A percentile compares a stretch with the other conserved stretches of the same genome.
Conservation (phyloP, 1,140 invertebrate species). For the Sarcophaga peregrina region DNA sequence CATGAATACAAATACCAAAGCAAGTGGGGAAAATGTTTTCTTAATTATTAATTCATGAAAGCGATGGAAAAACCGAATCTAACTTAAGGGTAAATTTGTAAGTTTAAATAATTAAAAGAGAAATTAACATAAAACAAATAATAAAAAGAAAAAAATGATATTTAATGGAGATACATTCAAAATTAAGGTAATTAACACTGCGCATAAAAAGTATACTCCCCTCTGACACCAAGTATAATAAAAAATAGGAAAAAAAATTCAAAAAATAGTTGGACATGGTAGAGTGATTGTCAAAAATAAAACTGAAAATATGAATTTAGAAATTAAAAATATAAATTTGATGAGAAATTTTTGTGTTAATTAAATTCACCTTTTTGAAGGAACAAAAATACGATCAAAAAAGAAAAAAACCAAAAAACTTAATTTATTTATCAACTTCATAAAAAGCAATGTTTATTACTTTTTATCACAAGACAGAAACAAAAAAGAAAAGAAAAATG, state of each 20-base stretch:
- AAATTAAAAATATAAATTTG: neutral
- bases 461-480: neutral
- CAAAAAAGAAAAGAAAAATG: neutral
- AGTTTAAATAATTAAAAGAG: neutral
- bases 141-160: slow-evolving; percentile 4
- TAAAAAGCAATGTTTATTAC: neutral
- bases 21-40: too few species aligned
- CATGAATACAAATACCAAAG: too few species aligned
- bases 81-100: neutral
- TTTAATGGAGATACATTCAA: neutral
- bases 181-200: slow-evolving; percentile 2
- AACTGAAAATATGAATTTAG: slow-evolving; percentile 6
- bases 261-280: neutral
- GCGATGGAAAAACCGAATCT: neutral
- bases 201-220: neutral
- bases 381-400: neutral
- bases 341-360: neutral
- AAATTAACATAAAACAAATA: slow-evolving; percentile 19
- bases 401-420: too few species aligned
- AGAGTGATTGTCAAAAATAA: neutral
- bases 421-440: too few species aligned
- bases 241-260: neutral
- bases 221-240: too few species aligned
- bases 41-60: too few species aligned
- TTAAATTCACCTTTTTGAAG: too few species aligned